phyloP scores from a whole-genome alignment of 2,113 vertebrate species.

The Mirounga angustirostris region DNA sequence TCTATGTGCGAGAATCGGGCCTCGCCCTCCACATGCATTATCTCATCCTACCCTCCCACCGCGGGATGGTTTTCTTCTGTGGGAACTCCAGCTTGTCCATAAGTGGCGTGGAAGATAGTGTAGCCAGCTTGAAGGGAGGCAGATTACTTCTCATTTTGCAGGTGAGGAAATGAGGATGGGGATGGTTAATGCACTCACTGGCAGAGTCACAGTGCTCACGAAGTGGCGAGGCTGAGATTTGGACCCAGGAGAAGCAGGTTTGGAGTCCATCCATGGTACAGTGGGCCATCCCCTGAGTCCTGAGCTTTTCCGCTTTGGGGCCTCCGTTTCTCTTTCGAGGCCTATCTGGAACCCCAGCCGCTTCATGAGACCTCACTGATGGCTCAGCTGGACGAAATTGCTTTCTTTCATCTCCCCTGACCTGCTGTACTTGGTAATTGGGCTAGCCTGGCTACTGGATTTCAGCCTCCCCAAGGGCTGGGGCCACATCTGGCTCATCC shows the following conservation, averaged over 20 bases:
- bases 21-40: no score
- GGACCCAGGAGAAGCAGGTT: not conserved
- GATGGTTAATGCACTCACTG: not conserved
- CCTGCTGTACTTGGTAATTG: not conserved
- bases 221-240: not conserved
- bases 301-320: not conserved
- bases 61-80: rapidly evolving
- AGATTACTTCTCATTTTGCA: not conserved
- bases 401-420: not conserved
- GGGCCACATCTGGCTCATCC: rapidly evolving
- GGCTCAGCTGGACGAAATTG: no score
- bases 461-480: not conserved
- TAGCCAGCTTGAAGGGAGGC: not conserved
- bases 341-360: not conserved
- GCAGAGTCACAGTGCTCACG: not conserved
- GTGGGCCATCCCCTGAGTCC: not conserved
- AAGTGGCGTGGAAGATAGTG: not conserved
- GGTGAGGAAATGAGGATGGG: not conserved
- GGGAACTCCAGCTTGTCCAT: not conserved
- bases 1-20: not conserved
- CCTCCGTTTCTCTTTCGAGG: not conserved
- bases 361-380: rapidly evolving
- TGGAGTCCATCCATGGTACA: rapidly evolving
- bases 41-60: no score
- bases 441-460: not conserved